phyloP scores from a whole-genome alignment of 2,888 invertebrate species.

The Caenorhabditis auriculariae region DNA sequence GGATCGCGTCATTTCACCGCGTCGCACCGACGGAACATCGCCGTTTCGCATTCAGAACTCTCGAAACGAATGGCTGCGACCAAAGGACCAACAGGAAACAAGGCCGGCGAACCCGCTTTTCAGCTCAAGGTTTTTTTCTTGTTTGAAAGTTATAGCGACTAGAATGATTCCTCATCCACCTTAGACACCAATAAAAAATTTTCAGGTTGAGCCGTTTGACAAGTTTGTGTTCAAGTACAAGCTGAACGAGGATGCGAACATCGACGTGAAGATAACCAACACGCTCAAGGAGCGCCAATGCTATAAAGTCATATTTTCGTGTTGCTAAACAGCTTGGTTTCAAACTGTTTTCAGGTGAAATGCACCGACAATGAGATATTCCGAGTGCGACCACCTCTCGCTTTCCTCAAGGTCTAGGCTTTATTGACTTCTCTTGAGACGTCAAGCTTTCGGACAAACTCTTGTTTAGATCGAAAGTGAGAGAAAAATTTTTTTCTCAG shows the following conservation, averaged over 20 bases:
- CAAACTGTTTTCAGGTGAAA: slow-evolving; percentile 27
- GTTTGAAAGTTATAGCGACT: not conserved
- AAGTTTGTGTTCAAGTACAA: slow-evolving; percentile 33
- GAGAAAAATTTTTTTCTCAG: too few species aligned
- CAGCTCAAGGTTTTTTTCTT: slow-evolving; percentile 29
- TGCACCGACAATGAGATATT: slow-evolving; percentile 52
- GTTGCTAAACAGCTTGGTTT: not conserved
- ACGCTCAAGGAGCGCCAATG: slow-evolving; percentile 32
- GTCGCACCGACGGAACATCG: too few species aligned
- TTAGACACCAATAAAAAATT: too few species aligned
- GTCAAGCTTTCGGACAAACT: too few species aligned
- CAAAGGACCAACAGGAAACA: too few species aligned
- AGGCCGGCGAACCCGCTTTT: slow-evolving; percentile 43
- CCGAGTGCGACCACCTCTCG: slow-evolving; percentile 53
- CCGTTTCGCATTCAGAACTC: too few species aligned
- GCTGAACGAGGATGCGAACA: slow-evolving; percentile 7
- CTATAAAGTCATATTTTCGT: slow-evolving; percentile 30
- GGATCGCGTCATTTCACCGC: too few species aligned
- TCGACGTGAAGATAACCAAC: slow-evolving; percentile 38
- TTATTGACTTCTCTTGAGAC: too few species aligned
- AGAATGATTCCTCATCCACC: too few species aligned
- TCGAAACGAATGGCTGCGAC: too few species aligned
- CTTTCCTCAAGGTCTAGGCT: slow-evolving; percentile 43
- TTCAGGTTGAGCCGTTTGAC: slow-evolving; percentile 31
- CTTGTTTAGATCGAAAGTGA: too few species aligned